Percentiles rank a stretch among this genome's conserved stretches.
phyloP scores from a whole-genome alignment of 2,113 vertebrate genomes.

The Hyperopisus bebe region DNA sequence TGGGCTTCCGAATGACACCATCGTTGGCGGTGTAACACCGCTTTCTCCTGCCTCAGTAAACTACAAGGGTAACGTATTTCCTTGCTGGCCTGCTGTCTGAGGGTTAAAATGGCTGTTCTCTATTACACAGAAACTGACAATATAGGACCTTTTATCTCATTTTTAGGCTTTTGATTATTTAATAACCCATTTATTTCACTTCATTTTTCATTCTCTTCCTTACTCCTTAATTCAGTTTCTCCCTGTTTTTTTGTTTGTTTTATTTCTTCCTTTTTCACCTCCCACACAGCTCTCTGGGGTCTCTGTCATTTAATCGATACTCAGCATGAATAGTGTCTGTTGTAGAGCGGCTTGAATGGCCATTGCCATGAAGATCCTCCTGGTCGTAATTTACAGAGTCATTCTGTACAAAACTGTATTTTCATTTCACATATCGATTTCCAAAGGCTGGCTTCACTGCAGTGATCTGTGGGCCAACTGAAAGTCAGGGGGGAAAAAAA shows the following conservation, averaged over 20 bases:
- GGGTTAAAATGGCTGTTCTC: background rate
- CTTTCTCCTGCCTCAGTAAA: background rate
- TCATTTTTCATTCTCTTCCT: background rate
- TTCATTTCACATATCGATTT: constrained; percentile 12
- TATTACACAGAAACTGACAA: background rate
- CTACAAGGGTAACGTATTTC: background rate
- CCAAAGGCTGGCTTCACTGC: background rate
- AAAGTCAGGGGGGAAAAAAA: background rate
- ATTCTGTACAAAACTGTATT: constrained; percentile 7
- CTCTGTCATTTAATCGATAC: background rate
- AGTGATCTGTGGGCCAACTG: background rate
- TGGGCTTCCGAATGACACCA: background rate
- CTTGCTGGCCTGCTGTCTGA: background rate
- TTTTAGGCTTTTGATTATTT: background rate
- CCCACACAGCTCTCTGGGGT: background rate
- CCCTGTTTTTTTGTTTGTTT: background rate
- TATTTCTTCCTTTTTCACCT: background rate
- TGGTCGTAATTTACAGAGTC: constrained; percentile 4
- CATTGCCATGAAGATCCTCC: background rate
- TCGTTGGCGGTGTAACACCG: background rate
- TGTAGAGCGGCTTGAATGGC: background rate
- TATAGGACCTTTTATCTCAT: background rate
- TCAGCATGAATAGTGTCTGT: background rate
- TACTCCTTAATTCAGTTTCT: background rate
- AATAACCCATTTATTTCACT: background rate